Base-by-base conservation (phyloP, 2,797 vertebrate species). In the Galaxias olidus region DNA sequence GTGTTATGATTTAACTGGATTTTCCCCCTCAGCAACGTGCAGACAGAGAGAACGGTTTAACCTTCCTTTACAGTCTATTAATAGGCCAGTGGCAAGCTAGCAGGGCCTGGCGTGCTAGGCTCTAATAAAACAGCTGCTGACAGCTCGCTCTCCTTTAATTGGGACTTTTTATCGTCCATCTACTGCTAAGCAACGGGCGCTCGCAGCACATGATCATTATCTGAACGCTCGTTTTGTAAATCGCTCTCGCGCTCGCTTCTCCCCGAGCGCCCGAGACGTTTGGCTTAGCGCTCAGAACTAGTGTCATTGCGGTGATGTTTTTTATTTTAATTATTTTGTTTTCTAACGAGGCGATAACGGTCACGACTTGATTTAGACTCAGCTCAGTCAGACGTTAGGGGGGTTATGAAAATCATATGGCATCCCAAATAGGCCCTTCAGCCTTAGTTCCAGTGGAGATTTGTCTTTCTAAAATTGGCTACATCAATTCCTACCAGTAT, bases 201-300 rank as follows among this genome's bases (percentile, higher is more conserved):
- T 62, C 70, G 63, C 6, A 76, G 79, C 61, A 69, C 75, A 43
- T 69, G 65, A 85, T 82, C 79, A 74, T 65, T 80, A 66, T 72
- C 64, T 62, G 74, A 82, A 77, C 66, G 0, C 73, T 66, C 14
- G 70, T 63, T 68, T 47, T 41, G 8, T 54, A 63, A 64, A 65
- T 17, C 19, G 60, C 49, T 30, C 2, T 59, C 42, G 71, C n/a
- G n/a, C n/a, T n/a, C n/a, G n/a, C n/a, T n/a, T n/a, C 69, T 43
- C 19, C 14, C 55, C 12, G 43, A 43, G 30, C 49, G 44, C n/a
- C 1, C 7, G 30, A 30, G 6, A 30, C 30, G 30, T 30, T 30
- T 6, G 30, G 30, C 30, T 30, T 30, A 30, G 30, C 30, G 6
- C 30, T 30, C 30, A 30, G 6, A 30, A 30, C 30, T 6, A 6